Evolutionary conservation across 2,113 vertebrate genomes (phyloP).

Genomic region (Entelurus aequoreus): DNA sequence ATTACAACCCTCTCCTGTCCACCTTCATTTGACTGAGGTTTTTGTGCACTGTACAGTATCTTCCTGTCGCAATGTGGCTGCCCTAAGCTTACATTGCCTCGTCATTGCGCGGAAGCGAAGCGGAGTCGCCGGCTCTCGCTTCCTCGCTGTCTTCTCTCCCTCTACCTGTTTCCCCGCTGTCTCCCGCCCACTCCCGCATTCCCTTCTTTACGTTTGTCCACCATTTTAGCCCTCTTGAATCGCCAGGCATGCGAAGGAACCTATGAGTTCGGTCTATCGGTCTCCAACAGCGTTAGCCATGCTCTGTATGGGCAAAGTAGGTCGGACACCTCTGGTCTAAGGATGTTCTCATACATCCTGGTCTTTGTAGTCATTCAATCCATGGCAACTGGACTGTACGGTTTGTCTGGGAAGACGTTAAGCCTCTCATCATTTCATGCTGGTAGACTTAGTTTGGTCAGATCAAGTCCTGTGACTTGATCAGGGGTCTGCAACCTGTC

Average conservation of each 20-base stretch:
- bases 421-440: too few species aligned
- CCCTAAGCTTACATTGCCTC: constrained; percentile 68
- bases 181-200: constrained; percentile 57
- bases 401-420: too few species aligned
- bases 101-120: constrained; percentile 72
- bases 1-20: constrained; percentile 53
- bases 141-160: constrained; percentile 25
- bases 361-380: too few species aligned
- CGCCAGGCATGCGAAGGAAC: constrained; percentile 66
- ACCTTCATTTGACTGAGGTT: constrained; percentile 62
- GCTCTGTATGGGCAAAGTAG: too few species aligned
- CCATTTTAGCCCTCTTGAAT: constrained; percentile 69
- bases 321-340: too few species aligned
- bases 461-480: too few species aligned
- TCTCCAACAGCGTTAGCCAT: constrained; percentile 4
- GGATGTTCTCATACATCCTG: too few species aligned
- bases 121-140: constrained; percentile 49
- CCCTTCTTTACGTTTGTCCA: constrained; percentile 67
- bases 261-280: constrained; percentile 66
- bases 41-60: constrained; percentile 69
- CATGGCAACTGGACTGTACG: too few species aligned
- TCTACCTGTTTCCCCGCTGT: constrained; percentile 48
- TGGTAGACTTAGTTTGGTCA: too few species aligned
- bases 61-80: constrained; percentile 71
- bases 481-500: too few species aligned